Base-by-base conservation (phyloP, 2,888 invertebrate species). In the Rotaria socialis region DNA sequence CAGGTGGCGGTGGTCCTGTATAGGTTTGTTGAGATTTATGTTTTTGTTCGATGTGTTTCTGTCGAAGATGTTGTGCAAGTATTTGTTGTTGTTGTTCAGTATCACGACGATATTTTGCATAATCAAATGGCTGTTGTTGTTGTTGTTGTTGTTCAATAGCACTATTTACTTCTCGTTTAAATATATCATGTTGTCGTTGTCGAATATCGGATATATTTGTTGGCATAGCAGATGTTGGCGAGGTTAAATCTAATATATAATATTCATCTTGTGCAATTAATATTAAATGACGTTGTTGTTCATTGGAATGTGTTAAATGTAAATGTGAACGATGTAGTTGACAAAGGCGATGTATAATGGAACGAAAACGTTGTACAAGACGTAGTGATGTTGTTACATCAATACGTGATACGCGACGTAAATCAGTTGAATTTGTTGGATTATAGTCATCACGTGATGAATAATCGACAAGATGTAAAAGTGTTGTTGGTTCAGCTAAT, bases 211-310 rank as follows among this genome's bases (percentile, higher is more conserved):
- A 75, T 43, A 75, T 75, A 47, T 75, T 75, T 41, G 75, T 19
- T 75, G 35, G 4, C 24, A 67, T 27, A 11, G 14, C 14, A 24
- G 47, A 6, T 41, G 22, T 47, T 11, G 6, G 75, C 10, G 75
- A 24, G 0, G 47, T 43, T 75, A 75, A 75, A 75, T 75, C 75
- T 75, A 75, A n/a, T 75, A 43, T 6, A 43, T 75, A 75, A 43
- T 75, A 75, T 75, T 75, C 75, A 24, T 75, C 43, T 24, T 14
- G 7, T 11, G 43, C 47, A 24, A 75, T 24, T 75, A 75, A 43
- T 43, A 75, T 75, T n/a, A 75, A 75, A 75, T 75, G 22, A 24
- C 75, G 75, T 75, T 75, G 41, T 75, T 75, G 75, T 75, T 43
- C 75, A 22, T 5, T 19, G 43, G 43, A 24, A 24, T 75, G 19